A percentile compares a stretch with the other conserved stretches of the same genome.
These are phyloP conservation scores for Coluber constrictor DNA, from an alignment of 2,797 vertebrate genomes.

Conservation along the genomic window DNA sequence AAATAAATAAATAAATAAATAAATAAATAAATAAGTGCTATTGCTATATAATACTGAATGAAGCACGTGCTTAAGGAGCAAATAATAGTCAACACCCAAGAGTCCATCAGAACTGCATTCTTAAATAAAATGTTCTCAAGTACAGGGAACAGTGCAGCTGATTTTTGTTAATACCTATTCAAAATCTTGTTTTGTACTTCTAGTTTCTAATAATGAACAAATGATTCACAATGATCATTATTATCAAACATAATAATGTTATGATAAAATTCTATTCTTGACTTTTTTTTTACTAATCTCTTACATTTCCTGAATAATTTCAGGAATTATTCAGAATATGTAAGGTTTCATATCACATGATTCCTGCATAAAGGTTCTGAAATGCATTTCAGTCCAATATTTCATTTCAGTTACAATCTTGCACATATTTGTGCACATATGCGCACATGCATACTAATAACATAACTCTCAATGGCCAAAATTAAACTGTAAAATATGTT, in stretches of 20 bases:
- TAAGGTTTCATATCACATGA: not conserved
- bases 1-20: no score
- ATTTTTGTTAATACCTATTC: conserved; percentile 46
- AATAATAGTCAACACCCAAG: conserved; percentile 48
- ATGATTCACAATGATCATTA: conserved; percentile 23
- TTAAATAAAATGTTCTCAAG: conserved; percentile 29
- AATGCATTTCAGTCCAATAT: not conserved
- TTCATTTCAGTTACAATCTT: not conserved
- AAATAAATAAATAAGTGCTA: no score
- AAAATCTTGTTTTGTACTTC: conserved; percentile 37
- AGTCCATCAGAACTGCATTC: conserved; percentile 31
- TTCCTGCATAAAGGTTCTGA: not conserved
- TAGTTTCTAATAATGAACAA: conserved; percentile 58
- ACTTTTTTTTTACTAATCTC: conserved; percentile 11
- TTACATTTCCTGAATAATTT: conserved; percentile 23
- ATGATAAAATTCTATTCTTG: conserved; percentile 46
- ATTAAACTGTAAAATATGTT: not conserved
- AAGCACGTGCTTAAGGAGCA: conserved; percentile 46
- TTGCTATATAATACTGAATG: conserved; percentile 31
- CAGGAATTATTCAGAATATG: no score
- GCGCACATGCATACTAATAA: not conserved
- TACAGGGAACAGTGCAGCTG: conserved; percentile 53
- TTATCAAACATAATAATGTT: conserved; percentile 50
- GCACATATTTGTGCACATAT: not conserved
- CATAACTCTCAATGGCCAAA: not conserved